These are phyloP conservation scores for Leptogaster cylindrica DNA, from an alignment of 2,888 invertebrate genomes.

Conservation along the genomic window DNA sequence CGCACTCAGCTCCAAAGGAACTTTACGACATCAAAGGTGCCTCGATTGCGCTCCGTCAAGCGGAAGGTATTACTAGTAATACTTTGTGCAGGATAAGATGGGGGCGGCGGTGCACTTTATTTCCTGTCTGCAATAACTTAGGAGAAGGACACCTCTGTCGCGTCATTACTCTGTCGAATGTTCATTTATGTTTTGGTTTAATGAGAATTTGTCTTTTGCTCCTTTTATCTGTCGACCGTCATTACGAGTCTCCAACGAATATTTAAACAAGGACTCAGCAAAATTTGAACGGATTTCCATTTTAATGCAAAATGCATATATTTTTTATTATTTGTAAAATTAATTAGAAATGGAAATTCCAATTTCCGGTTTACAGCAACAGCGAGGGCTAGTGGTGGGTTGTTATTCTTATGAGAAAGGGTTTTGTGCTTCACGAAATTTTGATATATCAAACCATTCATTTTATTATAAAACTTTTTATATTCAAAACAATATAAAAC, in stretches of 20 bases:
- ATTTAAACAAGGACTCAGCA: background rate
- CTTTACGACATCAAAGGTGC: conserved; percentile 32
- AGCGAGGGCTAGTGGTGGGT: no score
- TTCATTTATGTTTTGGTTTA: conserved; percentile 38
- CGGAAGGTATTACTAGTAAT: conserved; percentile 18
- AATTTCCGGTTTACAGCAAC: background rate
- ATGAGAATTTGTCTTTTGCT: conserved; percentile 33
- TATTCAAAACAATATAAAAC: no score
- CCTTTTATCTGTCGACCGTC: conserved; percentile 24
- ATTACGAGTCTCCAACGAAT: background rate
- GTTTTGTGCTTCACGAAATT: no score
- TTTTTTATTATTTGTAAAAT: background rate
- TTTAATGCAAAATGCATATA: background rate
- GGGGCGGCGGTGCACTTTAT: conserved; percentile 34
- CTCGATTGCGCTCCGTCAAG: conserved; percentile 31
- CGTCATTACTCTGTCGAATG: conserved; percentile 32
- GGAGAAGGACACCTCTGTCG: conserved; percentile 25
- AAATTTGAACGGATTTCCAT: background rate
- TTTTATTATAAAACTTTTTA: no score
- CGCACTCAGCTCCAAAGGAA: background rate
- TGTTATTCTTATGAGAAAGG: no score
- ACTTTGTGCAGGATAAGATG: conserved; percentile 34
- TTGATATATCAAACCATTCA: no score
- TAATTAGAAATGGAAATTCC: background rate
- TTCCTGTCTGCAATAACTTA: conserved; percentile 31